Conservation (phyloP, 1,140 invertebrate genomes). For the Apis florea region DNA sequence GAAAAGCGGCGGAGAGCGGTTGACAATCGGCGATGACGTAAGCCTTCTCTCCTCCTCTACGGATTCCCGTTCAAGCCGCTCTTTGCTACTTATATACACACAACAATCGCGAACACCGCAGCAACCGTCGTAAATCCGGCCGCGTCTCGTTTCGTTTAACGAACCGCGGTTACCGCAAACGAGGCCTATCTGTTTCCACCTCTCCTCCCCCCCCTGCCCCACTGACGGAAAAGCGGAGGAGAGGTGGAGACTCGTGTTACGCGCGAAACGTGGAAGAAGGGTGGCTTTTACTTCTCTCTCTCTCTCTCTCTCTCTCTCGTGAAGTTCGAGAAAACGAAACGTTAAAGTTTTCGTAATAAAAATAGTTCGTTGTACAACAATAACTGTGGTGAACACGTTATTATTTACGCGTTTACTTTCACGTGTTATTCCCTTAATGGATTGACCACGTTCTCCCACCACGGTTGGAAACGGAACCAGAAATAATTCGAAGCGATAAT, state of each 20-base stretch:
- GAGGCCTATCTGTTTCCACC: not conserved
- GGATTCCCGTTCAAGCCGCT: conserved; percentile 41
- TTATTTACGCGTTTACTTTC: no score
- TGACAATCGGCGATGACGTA: conserved; percentile 63
- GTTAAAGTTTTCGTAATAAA: no score
- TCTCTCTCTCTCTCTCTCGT: no score
- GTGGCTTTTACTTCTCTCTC: no score
- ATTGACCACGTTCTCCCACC: not conserved
- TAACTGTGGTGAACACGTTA: no score
- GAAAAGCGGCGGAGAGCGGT: conserved; percentile 61
- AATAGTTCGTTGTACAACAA: no score
- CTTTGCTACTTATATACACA: not conserved
- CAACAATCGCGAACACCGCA: conserved; percentile 4
- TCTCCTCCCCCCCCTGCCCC: not conserved
- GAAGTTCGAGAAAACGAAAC: no score
- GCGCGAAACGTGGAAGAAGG: no score
- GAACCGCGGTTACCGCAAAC: conserved; percentile 40
- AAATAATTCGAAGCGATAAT: conserved; percentile 19
- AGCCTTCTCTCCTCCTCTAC: conserved; percentile 31
- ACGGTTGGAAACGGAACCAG: not conserved
- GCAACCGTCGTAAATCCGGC: conserved; percentile 18
- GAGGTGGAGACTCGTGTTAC: not conserved
- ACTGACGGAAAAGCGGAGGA: not conserved
- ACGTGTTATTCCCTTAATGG: not conserved
- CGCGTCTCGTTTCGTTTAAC: conserved; percentile 45